Evolutionary conservation across 2,797 vertebrate species (phyloP), one percentile per base, ranked within the genome.

Genomic region (Epinephelus malabaricus): DNA sequence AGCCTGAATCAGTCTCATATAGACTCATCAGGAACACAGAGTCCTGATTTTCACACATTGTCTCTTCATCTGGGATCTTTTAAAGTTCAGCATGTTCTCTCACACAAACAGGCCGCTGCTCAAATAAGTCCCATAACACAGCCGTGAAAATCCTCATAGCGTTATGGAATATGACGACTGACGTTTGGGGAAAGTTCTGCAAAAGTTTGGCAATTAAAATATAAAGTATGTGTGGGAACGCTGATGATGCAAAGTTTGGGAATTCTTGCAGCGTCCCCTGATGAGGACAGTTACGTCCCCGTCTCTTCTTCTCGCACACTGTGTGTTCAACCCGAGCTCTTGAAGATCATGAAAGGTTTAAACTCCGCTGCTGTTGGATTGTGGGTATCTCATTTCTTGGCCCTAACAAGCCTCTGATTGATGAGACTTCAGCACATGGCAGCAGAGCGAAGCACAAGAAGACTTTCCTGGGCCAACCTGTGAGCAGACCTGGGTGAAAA

Each of bases 331-430:
- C 55, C 59, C 10, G 9, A 75, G 15, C 58, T 50, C 30, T 0
- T 9, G 45, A 47, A 68, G 61, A 60, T 78, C 56, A 23, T 69
- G 66, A 65, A 73, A 70, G 38, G 68, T 82, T 87, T 69, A 47
- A 78, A 81, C 73, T 77, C 34, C 50, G 0, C 9, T 55, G 69
- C 81, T 85, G 77, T 46, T 10, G 64, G 27, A 73, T 70, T 72
- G 25, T 72, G 63, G 69, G 71, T 70, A 61, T 85, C 74, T 68
- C 1, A 69, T 73, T 78, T 79, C 66, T 85, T 76, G 83, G 78
- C 67, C 47, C 7, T 73, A 88, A 88, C 56, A 11, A 79, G 78
- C 10, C 62, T 64, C 68, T 83, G 87, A 90, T 85, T 72, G 76
- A 89, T 86, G 79, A 81, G 50, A 53, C 76, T 75, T 76, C 60